These are phyloP conservation scores for Platycnemis pennipes DNA, from an alignment of 2,888 invertebrate species.

Conservation along the genomic window DNA sequence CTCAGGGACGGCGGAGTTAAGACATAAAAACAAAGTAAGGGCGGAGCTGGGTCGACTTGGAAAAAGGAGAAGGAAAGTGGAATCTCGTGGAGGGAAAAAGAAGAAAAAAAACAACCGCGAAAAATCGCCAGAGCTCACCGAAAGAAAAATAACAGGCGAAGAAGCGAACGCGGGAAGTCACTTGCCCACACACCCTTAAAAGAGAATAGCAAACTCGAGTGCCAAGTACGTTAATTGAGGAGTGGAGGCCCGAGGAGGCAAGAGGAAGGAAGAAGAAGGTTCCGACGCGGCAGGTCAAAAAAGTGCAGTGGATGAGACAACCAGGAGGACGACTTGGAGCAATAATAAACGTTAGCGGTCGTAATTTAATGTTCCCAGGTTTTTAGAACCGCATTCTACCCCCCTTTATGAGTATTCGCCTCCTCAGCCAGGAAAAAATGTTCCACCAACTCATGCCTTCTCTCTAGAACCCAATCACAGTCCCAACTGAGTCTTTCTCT, in stretches of 20 bases:
- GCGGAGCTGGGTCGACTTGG: neutral
- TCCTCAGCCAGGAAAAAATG: neutral
- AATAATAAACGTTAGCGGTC: conserved; percentile 40
- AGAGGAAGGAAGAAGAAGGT: neutral
- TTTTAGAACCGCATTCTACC: neutral
- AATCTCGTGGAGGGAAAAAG: neutral
- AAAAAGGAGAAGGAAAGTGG: neutral
- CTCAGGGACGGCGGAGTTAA: neutral
- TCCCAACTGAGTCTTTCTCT: neutral
- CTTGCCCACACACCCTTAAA: neutral
- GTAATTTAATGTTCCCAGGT: conserved; percentile 29
- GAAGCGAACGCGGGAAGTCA: neutral
- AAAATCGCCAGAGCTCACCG: neutral
- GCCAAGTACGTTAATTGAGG: neutral
- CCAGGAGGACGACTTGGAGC: neutral
- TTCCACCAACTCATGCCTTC: neutral
- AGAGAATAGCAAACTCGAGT: neutral
- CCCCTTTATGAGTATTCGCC: neutral
- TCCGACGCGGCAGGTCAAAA: neutral
- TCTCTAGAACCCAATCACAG: neutral
- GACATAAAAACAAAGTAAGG: neutral
- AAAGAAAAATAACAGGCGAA: too few species aligned
- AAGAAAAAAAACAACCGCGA: neutral
- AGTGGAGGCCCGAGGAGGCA: neutral
- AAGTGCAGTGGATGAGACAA: neutral